A percentile compares a stretch with the other conserved stretches of the same genome.
These are phyloP conservation scores for Caerostris extrusa DNA, from an alignment of 1,140 invertebrate genomes.

Conservation along the genomic window DNA sequence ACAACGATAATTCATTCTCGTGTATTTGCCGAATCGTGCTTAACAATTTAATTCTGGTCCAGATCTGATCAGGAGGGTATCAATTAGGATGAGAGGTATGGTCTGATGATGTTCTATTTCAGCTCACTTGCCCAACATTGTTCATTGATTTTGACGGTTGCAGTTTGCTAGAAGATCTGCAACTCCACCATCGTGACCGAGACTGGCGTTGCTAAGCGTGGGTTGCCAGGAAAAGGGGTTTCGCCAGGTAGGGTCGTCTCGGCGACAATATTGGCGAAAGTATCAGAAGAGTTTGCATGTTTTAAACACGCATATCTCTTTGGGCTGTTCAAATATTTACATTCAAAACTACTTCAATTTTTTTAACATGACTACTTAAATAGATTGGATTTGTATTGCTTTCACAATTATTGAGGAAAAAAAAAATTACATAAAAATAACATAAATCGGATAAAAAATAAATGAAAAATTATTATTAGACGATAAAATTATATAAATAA, in stretches of 20 bases:
- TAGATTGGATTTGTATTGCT: too few relatives aligned
- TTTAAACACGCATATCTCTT: neutral
- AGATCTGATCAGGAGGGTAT: neutral
- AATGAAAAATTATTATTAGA: too few relatives aligned
- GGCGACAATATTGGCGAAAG: neutral
- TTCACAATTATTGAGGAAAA: too few relatives aligned
- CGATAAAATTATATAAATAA: too few relatives aligned
- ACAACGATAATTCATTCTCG: neutral
- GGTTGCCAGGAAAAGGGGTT: constrained; percentile 18
- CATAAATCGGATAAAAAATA: too few relatives aligned
- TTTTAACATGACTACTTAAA: too few relatives aligned
- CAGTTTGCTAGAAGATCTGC: neutral
- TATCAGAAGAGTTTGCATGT: neutral
- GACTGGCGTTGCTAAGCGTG: neutral
- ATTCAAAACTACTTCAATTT: too few relatives aligned
- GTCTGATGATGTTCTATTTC: neutral
- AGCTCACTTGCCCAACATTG: constrained; percentile 12
- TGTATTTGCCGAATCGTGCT: neutral
- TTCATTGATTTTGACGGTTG: constrained; percentile 13
- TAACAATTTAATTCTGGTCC: neutral
- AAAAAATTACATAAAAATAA: too few relatives aligned
- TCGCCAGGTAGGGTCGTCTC: neutral
- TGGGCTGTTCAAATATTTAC: too few relatives aligned
- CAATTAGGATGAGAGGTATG: neutral
- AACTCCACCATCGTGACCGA: neutral